These are phyloP conservation scores for Eristalinus sepulchralis DNA, from an alignment of 2,888 invertebrate genomes.

Conservation along the genomic window DNA sequence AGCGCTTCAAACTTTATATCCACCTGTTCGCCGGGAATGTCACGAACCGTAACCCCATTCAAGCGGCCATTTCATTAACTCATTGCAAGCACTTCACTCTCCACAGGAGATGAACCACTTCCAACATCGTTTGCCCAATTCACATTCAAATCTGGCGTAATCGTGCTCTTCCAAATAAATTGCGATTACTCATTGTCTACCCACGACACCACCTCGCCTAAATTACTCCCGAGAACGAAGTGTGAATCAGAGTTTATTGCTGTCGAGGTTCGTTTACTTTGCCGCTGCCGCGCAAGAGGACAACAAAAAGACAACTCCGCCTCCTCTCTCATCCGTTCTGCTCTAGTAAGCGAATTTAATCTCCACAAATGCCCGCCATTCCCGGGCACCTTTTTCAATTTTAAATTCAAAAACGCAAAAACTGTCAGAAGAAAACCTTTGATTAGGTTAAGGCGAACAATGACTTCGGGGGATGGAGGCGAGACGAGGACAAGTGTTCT, in stretches of 20 bases:
- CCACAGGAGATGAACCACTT: not conserved
- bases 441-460: not conserved
- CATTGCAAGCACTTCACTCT: not conserved
- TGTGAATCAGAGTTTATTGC: constrained; percentile 38
- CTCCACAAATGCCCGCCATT: not conserved
- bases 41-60: not conserved
- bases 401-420: not conserved
- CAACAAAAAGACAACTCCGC: not conserved
- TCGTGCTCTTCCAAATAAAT: constrained; percentile 14
- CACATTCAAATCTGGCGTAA: not conserved
- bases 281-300: not conserved
- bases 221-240: constrained; percentile 31
- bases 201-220: not conserved
- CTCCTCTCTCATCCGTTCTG: not conserved
- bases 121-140: not conserved
- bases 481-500: not conserved
- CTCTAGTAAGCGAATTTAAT: not conserved
- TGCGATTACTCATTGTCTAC: constrained; percentile 10
- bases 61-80: not conserved
- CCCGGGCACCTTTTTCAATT: not conserved
- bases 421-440: not conserved
- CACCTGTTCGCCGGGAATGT: not conserved
- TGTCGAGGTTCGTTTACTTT: constrained; percentile 20
- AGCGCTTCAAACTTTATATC: not conserved
- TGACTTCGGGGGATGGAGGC: not conserved